Evolutionary conservation across 2,888 invertebrate genomes (phyloP).

Genomic region (Poecilus cupreus): DNA sequence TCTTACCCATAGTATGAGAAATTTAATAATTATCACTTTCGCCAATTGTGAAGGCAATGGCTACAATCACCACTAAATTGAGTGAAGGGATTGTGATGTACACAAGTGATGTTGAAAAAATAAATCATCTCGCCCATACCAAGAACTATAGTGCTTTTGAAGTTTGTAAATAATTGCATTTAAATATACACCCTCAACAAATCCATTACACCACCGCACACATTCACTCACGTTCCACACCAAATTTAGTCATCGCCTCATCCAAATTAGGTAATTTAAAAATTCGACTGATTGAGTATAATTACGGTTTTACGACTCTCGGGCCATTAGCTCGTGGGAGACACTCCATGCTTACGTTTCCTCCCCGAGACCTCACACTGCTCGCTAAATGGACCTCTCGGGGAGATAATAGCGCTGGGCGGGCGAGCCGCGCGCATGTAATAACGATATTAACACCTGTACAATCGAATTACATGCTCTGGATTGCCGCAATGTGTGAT

Average conservation of each 20-base stretch:
- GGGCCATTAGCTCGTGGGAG: background rate
- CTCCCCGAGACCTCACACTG: slow-evolving; percentile 63
- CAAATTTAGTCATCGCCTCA: background rate
- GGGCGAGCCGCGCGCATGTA: slow-evolving; percentile 62
- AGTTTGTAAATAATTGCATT: no score
- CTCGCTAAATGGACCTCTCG: slow-evolving; percentile 62
- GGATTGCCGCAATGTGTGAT: slow-evolving; percentile 61
- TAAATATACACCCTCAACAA: no score
- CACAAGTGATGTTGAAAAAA: no score
- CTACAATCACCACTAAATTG: no score
- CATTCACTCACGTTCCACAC: background rate
- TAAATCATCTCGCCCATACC: no score
- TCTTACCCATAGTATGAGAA: no score
- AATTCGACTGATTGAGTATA: background rate
- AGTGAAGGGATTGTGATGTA: no score
- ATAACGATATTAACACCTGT: slow-evolving; percentile 68
- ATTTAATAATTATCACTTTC: no score
- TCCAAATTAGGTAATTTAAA: background rate
- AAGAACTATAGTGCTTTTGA: no score
- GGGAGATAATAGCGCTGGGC: slow-evolving; percentile 61
- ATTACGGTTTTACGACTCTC: background rate
- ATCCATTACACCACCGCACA: no score
- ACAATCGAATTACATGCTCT: slow-evolving; percentile 64
- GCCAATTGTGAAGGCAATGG: no score
- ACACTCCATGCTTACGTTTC: background rate